Evolutionary conservation across 2,888 invertebrate species (phyloP), one percentile per base, ranked within the genome.

Genomic region (Subacronicta megacephala): DNA sequence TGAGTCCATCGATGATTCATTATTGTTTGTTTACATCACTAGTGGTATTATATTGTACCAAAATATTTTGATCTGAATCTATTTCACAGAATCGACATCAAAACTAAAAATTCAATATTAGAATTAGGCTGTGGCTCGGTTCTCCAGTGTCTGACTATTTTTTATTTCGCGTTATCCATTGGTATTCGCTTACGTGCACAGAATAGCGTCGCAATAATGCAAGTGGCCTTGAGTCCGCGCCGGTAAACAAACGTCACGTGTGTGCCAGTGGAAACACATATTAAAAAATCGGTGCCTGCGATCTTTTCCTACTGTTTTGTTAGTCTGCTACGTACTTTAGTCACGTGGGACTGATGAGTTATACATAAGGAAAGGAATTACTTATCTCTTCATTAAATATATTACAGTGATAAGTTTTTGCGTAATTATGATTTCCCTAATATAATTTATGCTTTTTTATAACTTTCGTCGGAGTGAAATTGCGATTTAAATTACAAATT

Each of bases 241-340:
- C 84, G 81, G 91, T 89, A 90, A 91, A 92, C 91, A 91, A 80
- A 82, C 82, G 89, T 92, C 92, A 92, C 91, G 90, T 92, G 91
- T 81, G 59, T 70, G 72, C 75, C 68, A 50, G 72, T 73, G 55
- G 63, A 63, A 60, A 62, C 61, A 61, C 61, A 68, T 69, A 75
- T 65, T 67, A 26, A 77, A 83, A 83, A 82, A 81, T 81, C 80
- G 73, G 76, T 71, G 70, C 69, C 70, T 57, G 78, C 75, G 74
- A 75, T 77, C 73, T 81, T 77, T 80, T 70, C 71, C 69, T 73
- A 62, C 68, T 56, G 64, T 66, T 73, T 59, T 63, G 66, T 73
- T 76, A 63, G 72, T 75, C 51, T 70, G 68, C 62, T 74, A 62
- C 65, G 58, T 66, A 62, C 60, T 52, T 46, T 57, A 60, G 59